Percentiles rank a stretch among this genome's conserved stretches.
These are phyloP conservation scores for Mythimna lalbum DNA, from an alignment of 2,888 invertebrate genomes.

Conservation along the genomic window DNA sequence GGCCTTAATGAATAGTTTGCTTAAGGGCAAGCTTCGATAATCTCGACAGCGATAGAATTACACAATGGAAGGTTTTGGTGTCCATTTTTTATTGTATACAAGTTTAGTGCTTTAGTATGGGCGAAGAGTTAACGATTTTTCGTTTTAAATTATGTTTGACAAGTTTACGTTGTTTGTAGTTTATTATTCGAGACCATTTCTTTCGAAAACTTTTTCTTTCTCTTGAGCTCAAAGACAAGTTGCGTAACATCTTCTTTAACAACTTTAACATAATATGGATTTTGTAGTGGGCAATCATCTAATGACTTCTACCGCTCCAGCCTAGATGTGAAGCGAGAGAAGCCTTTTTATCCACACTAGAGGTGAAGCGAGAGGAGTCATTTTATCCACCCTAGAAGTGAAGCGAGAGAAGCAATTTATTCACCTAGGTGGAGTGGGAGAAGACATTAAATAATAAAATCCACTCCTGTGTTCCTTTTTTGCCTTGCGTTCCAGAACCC, in stretches of 20 bases:
- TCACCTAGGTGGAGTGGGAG: no score
- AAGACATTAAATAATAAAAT: no score
- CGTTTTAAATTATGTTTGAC: constrained; percentile 43
- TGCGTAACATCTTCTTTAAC: neutral
- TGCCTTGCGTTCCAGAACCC: no score
- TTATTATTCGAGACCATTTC: constrained; percentile 7
- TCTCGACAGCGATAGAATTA: constrained; percentile 77
- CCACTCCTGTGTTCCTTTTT: no score
- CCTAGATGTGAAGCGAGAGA: no score
- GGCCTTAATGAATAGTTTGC: constrained; percentile 82
- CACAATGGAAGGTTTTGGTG: constrained; percentile 74
- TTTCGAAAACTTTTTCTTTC: neutral
- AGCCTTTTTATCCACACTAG: no score
- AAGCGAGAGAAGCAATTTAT: no score
- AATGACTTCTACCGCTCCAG: no score
- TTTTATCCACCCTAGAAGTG: no score
- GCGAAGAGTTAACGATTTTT: constrained; percentile 63
- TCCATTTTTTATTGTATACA: constrained; percentile 68
- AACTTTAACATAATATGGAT: no score
- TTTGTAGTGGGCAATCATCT: no score
- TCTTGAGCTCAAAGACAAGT: neutral
- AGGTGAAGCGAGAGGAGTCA: no score
- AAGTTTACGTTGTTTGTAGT: constrained; percentile 25
- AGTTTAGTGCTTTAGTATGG: constrained; percentile 55
- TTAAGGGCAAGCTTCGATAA: constrained; percentile 82